Base-by-base conservation (phyloP, 2,797 vertebrate genomes). In the Otolemur crassicaudatus region DNA sequence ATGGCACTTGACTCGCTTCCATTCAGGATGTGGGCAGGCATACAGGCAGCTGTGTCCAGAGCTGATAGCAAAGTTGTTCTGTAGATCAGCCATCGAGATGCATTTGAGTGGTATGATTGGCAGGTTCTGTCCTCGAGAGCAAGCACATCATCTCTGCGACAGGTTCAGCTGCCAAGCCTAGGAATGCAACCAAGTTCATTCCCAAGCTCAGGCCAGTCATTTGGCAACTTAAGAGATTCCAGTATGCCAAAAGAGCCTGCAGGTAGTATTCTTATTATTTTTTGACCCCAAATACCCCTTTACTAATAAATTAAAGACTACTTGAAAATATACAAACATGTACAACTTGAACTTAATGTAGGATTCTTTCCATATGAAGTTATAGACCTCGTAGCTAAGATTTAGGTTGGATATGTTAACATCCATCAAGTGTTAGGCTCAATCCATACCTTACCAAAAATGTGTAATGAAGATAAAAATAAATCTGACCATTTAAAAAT, bases 211-310 rank as follows among this genome's bases (percentile, higher is more conserved):
- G 98, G 98, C 97, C 97, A 98, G 98, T 98, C 97, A 98, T 5
- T 98, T 98, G 98, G 94, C 98, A 98, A 97, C 97, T 98, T 98
- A 98, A 98, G 98, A 98, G 98, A 97, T 98, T 95, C 98, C 97
- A 96, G 96, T 98, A 96, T 98, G 96, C 97, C 77, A 96, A 98
- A 98, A 98, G 98, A 98, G 97, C 97, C 96, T 97, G 94, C 98
- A 98, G 98, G 98, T 98, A 98, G 98, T 98, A 97, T 97, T 98
- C 12, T 98, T 98, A 97, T 86, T 98, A 96, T 95, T 98, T 98
- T 98, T 98, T 98, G 91, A 98, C 92, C 95, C 96, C 97, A 97
- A 91, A 97, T 96, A 96, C 88, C 83, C 83, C 4, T 98, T 89
- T 98, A 95, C 95, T 93, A 97, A 91, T 96, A 90, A 97, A 97